Evolutionary conservation across 2,888 invertebrate genomes (phyloP), one percentile per base, ranked within the genome.

Genomic region (Heliothis peltigera): DNA sequence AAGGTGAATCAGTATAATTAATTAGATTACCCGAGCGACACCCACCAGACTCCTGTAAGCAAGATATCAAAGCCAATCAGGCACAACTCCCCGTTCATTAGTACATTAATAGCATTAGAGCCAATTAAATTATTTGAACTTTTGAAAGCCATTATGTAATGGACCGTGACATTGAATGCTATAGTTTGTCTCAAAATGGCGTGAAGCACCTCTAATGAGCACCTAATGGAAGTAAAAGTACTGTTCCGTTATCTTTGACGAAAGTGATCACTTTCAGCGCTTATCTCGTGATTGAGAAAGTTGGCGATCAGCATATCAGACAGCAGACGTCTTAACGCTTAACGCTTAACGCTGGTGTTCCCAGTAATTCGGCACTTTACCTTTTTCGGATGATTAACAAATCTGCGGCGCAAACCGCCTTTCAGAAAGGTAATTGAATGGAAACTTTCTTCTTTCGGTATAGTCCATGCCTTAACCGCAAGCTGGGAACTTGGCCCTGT

Each of bases 141-240:
- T 47, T 47, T 39, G 44, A 18, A 51, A 39, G 39, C 21, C 15
- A 22, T 0, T 21, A 59, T 21, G 28, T 53, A 70, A 63, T 75
- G 48, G 15, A 28, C 39, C n/a, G 54, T 47, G n/a, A 55, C n/a
- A 69, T 69, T 46, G 46, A 19, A 51, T 28, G 10, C 10, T 44
- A 18, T 25, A 44, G 57, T 51, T 58, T 60, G 44, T 44, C 35
- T 53, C 17, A 28, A 69, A 10, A 32, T 7, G 42, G 39, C 58
- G 72, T 51, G 58, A 59, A 63, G 55, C 46, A 32, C 15, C 51
- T 74, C 55, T 55, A 70, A 58, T 62, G 25, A 67, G 32, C 56
- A 57, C 44, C 42, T 46, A 48, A 60, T 68, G 60, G 43, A 49
- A 55, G 46, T 56, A 51, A 67, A 55, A 70, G 44, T 43, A 47